phyloP scores from a whole-genome alignment of 35 echinoderm and acorn worm genomes.

The Apostichopus japonicus region DNA sequence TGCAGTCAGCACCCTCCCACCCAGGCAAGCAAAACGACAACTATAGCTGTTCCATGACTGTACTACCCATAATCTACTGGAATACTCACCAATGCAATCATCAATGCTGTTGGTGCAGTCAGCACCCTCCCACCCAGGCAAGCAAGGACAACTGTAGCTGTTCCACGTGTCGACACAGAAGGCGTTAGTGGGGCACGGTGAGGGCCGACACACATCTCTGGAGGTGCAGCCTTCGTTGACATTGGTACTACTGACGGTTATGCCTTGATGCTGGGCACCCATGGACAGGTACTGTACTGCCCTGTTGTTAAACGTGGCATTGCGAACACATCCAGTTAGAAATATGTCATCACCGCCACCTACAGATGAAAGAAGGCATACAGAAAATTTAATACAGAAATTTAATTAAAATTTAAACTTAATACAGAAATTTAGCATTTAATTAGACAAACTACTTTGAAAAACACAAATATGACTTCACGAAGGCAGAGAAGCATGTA shows the following conservation, averaged over 20 bases:
- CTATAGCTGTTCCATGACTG: constrained; percentile 70
- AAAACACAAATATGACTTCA: too few relatives aligned
- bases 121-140: constrained; percentile 89
- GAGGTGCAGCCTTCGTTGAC: constrained; percentile 69
- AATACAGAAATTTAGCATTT: too few relatives aligned
- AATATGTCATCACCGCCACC: constrained; percentile 57
- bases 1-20: constrained; percentile 85
- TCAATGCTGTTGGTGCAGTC: constrained; percentile 75
- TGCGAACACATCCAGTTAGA: constrained; percentile 81
- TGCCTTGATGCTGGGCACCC: constrained; percentile 55
- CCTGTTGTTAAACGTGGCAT: constrained; percentile 73
- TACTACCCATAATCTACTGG: background rate
- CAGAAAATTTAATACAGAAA: too few relatives aligned
- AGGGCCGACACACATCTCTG: constrained; percentile 71
- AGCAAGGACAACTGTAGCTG: constrained; percentile 66
- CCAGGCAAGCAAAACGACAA: constrained; percentile 83
- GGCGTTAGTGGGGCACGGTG: constrained; percentile 82
- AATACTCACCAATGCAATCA: constrained; percentile 92
- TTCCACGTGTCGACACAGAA: constrained; percentile 92
- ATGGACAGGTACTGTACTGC: constrained; percentile 73
- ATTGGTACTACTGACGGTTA: constrained; percentile 62
- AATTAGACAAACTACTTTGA: too few relatives aligned
- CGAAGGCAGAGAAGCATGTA: too few relatives aligned
- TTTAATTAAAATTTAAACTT: too few relatives aligned
- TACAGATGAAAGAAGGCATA: background rate